Base-by-base conservation (phyloP, 2,113 vertebrate species). In the Dryoscopus gambensis region DNA sequence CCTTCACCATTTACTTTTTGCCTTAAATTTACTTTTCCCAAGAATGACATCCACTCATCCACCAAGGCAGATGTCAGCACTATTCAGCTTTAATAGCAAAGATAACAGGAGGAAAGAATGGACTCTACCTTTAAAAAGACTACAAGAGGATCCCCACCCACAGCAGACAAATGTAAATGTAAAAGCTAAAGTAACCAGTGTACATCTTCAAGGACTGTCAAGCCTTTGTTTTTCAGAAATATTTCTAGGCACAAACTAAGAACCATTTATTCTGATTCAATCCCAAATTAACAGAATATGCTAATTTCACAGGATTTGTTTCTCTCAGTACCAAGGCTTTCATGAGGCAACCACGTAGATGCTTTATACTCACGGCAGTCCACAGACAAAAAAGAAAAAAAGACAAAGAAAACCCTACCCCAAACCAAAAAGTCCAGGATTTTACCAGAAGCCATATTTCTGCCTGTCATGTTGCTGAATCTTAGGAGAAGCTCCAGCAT, bases 331-430 rank as follows among this genome's bases (percentile, higher is more conserved):
- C 69, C 18, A 56, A 87, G 37, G 33, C 24, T 78, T 91, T 60
- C 14, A 10, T 28, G n/a, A 87, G n/a, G 40, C 13, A 62, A 49
- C 18, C 2, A 22, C 0, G 4, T 6, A 67, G 46, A 80, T 21
- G 14, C 31, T 73, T 68, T 35, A 53, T 20, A 53, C 10, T 25
- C 33, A 15, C 13, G 10, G 21, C 37, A 87, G 33, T 16, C 33
- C 28, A 57, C 7, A 64, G 56, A 65, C 8, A 7, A 64, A 67
- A 22, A 40, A 9, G 4, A 56, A 22, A 18, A 6, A 25, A 19
- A 5, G 1, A 37, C 13, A 28, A 30, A 59, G 39, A 18, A 3
- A 0, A 39, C 1, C 7, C 13, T 15, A 76, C 11, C 27, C 22
- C 27, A 33, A 39, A 69, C 17, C 11, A 84, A 63, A 44, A 62